phyloP scores from a whole-genome alignment of 2,797 vertebrate species.

The Masticophis lateralis region DNA sequence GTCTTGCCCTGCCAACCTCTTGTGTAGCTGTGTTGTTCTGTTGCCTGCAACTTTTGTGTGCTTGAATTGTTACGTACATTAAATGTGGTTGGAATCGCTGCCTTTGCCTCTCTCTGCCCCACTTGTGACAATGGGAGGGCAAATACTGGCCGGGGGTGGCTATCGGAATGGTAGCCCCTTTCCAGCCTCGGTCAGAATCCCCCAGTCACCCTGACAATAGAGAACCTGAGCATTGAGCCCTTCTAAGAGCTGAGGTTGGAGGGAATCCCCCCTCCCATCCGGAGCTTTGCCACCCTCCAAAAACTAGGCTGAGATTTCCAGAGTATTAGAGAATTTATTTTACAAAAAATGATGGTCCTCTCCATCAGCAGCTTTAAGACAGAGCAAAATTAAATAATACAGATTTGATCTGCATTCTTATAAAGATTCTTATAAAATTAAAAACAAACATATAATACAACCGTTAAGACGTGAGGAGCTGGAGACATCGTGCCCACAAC shows the following conservation, averaged over 20 bases:
- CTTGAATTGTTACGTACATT: constrained; percentile 39
- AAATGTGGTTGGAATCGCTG: constrained; percentile 26
- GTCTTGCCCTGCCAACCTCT: constrained; percentile 18
- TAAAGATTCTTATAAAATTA: constrained; percentile 55
- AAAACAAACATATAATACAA: constrained; percentile 75
- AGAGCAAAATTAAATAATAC: constrained; percentile 64
- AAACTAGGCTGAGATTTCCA: neutral
- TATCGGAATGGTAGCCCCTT: no score
- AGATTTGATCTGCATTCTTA: constrained; percentile 43
- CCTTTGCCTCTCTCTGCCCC: neutral
- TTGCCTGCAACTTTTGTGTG: constrained; percentile 31
- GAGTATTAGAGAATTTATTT: neutral
- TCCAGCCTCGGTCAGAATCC: no score
- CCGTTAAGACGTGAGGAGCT: constrained; percentile 72
- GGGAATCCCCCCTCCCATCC: neutral
- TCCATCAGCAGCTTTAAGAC: constrained; percentile 32
- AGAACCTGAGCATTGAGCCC: neutral
- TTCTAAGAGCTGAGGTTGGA: neutral
- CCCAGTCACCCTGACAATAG: neutral
- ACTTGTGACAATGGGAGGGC: neutral
- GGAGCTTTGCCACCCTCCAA: neutral
- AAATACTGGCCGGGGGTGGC: neutral
- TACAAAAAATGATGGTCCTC: constrained; percentile 19
- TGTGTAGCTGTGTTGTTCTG: constrained; percentile 31
- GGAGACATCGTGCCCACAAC: neutral